These are phyloP conservation scores for Varroa destructor DNA, from an alignment of 1,140 invertebrate species.

Conservation along the genomic window DNA sequence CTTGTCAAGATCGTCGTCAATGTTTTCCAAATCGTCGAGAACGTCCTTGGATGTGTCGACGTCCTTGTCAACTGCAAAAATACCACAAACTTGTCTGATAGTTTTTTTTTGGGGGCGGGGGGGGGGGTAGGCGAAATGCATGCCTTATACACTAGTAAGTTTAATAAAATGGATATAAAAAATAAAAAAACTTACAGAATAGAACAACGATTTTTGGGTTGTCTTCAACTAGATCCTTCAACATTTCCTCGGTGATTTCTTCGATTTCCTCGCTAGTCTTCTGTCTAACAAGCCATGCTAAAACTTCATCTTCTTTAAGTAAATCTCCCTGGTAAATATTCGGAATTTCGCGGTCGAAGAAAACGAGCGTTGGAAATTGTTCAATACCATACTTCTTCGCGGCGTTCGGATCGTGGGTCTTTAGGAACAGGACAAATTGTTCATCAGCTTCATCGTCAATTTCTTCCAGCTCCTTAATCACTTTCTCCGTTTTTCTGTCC, in stretches of 20 bases:
- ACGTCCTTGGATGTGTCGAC: slow-evolving; percentile 78
- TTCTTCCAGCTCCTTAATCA: slow-evolving; percentile 24
- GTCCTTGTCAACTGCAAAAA: slow-evolving; percentile 59
- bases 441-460: slow-evolving; percentile 37
- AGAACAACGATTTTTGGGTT: slow-evolving; percentile 84
- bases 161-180: not conserved
- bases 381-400: slow-evolving; percentile 63
- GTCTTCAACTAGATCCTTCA: slow-evolving; percentile 77
- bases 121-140: too few relatives aligned
- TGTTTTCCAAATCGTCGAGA: slow-evolving; percentile 74
- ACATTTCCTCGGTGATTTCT: slow-evolving; percentile 77
- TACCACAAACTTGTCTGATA: not conserved
- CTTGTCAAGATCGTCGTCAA: slow-evolving; percentile 81
- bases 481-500: slow-evolving; percentile 17
- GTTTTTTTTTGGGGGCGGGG: too few relatives aligned
- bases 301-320: slow-evolving; percentile 74
- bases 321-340: slow-evolving; percentile 83
- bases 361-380: slow-evolving; percentile 71
- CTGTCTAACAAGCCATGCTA: slow-evolving; percentile 72
- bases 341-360: slow-evolving; percentile 72
- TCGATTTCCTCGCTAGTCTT: slow-evolving; percentile 72
- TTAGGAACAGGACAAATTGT: slow-evolving; percentile 60
- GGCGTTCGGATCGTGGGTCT: slow-evolving; percentile 31
- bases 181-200: slow-evolving; percentile 58
- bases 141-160: not conserved